These are phyloP conservation scores for Orthosia cruda DNA, from an alignment of 2,888 invertebrate species.

Conservation along the genomic window DNA sequence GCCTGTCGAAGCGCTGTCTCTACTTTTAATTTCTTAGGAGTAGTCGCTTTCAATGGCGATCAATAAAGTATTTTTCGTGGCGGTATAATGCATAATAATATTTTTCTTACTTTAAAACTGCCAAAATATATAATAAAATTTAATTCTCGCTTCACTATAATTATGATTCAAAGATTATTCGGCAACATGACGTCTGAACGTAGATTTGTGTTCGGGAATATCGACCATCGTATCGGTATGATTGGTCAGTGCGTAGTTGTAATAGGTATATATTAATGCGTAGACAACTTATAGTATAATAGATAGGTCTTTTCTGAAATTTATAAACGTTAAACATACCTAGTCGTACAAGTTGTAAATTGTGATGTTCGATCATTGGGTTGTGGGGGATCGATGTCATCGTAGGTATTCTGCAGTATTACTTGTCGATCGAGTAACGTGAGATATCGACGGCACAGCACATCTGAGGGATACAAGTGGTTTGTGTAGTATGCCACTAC, in stretches of 20 bases:
- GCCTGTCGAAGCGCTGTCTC: slow-evolving; percentile 57
- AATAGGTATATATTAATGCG: slow-evolving; percentile 75
- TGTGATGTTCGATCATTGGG: slow-evolving; percentile 71
- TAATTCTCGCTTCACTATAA: slow-evolving; percentile 65
- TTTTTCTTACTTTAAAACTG: slow-evolving; percentile 68
- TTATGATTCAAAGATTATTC: slow-evolving; percentile 68
- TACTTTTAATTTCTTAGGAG: slow-evolving; percentile 69
- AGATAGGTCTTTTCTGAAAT: slow-evolving; percentile 91
- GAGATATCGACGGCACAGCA: slow-evolving; percentile 36
- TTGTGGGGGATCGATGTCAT: slow-evolving; percentile 68
- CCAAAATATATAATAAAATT: slow-evolving; percentile 69
- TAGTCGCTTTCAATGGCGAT: slow-evolving; percentile 68
- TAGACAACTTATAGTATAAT: slow-evolving; percentile 83
- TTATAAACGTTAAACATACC: slow-evolving; percentile 89
- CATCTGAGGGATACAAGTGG: slow-evolving; percentile 42
- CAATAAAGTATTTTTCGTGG: slow-evolving; percentile 70
- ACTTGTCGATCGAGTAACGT: slow-evolving; percentile 65
- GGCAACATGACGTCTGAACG: slow-evolving; percentile 57
- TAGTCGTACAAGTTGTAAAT: slow-evolving; percentile 83
- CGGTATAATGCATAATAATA: slow-evolving; percentile 77
- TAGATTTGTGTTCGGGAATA: slow-evolving; percentile 63
- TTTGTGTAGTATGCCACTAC: slow-evolving; percentile 62
- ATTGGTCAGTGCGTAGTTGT: slow-evolving; percentile 77
- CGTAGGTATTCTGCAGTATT: slow-evolving; percentile 84
- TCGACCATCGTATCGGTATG: slow-evolving; percentile 73